Evolutionary conservation across 2,113 vertebrate species (phyloP).

Genomic region (Thalassoma bifasciatum): DNA sequence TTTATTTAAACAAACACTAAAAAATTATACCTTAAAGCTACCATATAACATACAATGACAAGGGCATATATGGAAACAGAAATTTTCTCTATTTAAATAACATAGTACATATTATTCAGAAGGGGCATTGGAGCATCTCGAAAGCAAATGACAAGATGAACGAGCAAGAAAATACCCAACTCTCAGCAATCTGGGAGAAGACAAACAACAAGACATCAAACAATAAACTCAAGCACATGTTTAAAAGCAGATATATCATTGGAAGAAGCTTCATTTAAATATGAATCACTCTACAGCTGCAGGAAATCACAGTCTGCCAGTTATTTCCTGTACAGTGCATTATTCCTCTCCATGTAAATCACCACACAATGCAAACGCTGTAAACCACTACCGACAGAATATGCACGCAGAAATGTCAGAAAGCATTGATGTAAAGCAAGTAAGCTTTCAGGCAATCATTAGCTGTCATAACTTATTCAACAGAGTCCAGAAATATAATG

Average conservation of each 20-base stretch:
- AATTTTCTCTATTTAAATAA: not conserved
- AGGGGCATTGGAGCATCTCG: not conserved
- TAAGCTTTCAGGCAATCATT: not conserved
- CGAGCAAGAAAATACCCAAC: not conserved
- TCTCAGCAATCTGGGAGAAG: not conserved
- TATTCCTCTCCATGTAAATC: not conserved
- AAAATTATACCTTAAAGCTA: too few relatives aligned
- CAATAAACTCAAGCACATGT: not conserved
- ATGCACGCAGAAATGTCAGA: constrained; percentile 1
- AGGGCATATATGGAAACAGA: not conserved
- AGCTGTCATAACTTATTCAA: not conserved
- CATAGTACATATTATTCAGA: not conserved
- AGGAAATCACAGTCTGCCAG: not conserved
- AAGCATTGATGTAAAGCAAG: not conserved
- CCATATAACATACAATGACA: too few relatives aligned
- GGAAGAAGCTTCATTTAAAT: constrained; percentile 1
- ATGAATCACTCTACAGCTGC: too few relatives aligned
- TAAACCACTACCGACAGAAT: not conserved
- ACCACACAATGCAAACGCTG: not conserved
- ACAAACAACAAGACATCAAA: not conserved
- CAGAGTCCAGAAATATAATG: not conserved
- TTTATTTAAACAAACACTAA: too few relatives aligned
- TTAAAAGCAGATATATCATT: not conserved
- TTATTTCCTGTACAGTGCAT: not conserved
- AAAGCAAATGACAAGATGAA: not conserved